These are phyloP conservation scores for Hucho hucho DNA, from an alignment of 2,113 vertebrate genomes.

Conservation along the genomic window DNA sequence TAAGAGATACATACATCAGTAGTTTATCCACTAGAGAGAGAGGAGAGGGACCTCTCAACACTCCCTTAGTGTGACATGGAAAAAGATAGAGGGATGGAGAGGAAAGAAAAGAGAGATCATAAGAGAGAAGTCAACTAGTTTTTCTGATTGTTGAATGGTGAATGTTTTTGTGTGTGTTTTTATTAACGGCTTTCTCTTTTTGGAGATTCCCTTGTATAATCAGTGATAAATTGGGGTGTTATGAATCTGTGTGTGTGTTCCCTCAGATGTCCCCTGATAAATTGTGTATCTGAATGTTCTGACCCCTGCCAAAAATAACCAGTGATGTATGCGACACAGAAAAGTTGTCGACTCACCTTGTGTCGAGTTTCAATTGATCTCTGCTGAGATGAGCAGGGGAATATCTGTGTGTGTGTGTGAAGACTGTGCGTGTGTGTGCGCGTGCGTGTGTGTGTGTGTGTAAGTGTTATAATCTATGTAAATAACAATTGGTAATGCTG, in stretches of 20 bases:
- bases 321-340: slow-evolving; percentile 50
- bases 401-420: slow-evolving; percentile 8
- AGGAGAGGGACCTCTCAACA: too few relatives aligned
- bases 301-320: slow-evolving; percentile 47
- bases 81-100: neutral
- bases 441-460: slow-evolving; percentile 1
- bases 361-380: slow-evolving; percentile 58
- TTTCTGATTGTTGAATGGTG: neutral
- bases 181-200: neutral
- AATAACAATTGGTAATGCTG: too few relatives aligned
- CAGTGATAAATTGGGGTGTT: too few relatives aligned
- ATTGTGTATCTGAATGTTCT: slow-evolving; percentile 39
- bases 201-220: too few relatives aligned
- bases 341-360: slow-evolving; percentile 65
- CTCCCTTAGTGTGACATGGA: neutral
- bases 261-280: slow-evolving; percentile 31
- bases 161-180: slow-evolving; percentile 16
- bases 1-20: too few relatives aligned
- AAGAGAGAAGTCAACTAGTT: neutral
- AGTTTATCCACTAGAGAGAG: too few relatives aligned
- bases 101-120: slow-evolving; percentile 25
- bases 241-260: slow-evolving; percentile 1
- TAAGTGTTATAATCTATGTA: neutral
- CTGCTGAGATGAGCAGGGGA: slow-evolving; percentile 30
- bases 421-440: neutral